A percentile compares a stretch with the other conserved stretches of the same genome.
These are phyloP conservation scores for Corythornis vintsioides DNA, from an alignment of 2,113 vertebrate genomes.

Conservation along the genomic window DNA sequence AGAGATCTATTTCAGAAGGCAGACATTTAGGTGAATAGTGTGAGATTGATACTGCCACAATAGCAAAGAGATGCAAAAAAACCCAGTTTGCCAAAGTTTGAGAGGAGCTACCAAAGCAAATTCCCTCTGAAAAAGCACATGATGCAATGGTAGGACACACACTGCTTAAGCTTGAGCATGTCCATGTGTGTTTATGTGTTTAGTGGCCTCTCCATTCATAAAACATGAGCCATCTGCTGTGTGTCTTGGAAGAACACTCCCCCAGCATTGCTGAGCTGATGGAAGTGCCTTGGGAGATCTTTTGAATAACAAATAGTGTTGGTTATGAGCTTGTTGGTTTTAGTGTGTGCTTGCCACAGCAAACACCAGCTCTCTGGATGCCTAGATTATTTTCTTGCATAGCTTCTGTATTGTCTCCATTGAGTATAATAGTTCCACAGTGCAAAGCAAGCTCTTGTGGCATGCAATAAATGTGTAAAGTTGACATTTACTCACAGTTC, in stretches of 20 bases:
- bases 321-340: not conserved
- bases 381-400: not conserved
- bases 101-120: not conserved
- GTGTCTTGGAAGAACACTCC: not conserved
- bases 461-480: not conserved
- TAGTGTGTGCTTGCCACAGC: not conserved
- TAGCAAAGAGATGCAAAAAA: not conserved
- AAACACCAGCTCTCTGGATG: not conserved
- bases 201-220: not conserved
- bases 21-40: not conserved
- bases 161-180: fast-evolving
- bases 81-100: not conserved
- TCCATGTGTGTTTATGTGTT: not conserved
- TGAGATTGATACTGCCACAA: not conserved
- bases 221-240: slow-evolving; percentile 16
- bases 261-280: not conserved
- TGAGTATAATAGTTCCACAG: not conserved
- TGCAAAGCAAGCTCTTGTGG: not conserved
- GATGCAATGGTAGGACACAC: not conserved
- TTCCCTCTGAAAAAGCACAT: not conserved
- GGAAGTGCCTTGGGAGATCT: not conserved
- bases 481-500: not conserved
- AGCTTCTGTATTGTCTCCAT: not conserved
- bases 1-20: not conserved
- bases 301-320: slow-evolving; percentile 16